Evolutionary conservation across 2,797 vertebrate genomes (phyloP).

Genomic region (Coracias cyanogaster): DNA sequence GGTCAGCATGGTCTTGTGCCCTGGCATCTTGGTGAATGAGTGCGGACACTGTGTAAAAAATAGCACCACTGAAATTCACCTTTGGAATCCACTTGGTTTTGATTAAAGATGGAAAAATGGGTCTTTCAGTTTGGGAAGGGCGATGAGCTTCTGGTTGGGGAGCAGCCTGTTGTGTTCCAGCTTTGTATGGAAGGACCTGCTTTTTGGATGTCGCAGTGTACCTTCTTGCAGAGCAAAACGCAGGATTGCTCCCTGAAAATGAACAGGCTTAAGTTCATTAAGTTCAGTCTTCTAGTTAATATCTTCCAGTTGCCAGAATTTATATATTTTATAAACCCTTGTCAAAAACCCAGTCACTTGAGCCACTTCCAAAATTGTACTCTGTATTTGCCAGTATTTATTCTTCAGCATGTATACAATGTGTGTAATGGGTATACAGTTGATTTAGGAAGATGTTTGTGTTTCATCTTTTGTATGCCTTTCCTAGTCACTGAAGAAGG

Average conservation of each 20-base stretch:
- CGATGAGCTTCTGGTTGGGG: neutral
- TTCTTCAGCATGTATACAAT: constrained; percentile 30
- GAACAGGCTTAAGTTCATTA: neutral
- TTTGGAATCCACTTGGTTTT: neutral
- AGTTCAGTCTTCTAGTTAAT: neutral
- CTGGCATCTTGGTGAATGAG: rapidly evolving
- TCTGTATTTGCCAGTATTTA: constrained; percentile 32
- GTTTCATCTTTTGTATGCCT: constrained; percentile 18
- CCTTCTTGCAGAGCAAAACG: neutral
- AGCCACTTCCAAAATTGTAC: constrained; percentile 5
- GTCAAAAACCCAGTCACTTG: neutral
- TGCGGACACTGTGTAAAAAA: neutral
- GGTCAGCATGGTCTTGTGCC: rapidly evolving
- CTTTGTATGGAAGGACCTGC: neutral
- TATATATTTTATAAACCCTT: neutral
- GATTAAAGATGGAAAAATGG: neutral
- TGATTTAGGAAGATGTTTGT: constrained; percentile 18
- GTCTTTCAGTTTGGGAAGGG: neutral
- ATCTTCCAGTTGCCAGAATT: neutral
- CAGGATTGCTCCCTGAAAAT: neutral
- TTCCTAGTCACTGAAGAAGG: constrained; percentile 27
- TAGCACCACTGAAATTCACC: neutral
- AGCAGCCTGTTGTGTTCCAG: neutral
- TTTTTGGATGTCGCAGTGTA: rapidly evolving
- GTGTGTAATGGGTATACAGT: neutral